A percentile compares a stretch with the other conserved stretches of the same genome.
These are phyloP conservation scores for Nothoprocta perdicaria DNA, from an alignment of 2,113 vertebrate species.

Conservation along the genomic window DNA sequence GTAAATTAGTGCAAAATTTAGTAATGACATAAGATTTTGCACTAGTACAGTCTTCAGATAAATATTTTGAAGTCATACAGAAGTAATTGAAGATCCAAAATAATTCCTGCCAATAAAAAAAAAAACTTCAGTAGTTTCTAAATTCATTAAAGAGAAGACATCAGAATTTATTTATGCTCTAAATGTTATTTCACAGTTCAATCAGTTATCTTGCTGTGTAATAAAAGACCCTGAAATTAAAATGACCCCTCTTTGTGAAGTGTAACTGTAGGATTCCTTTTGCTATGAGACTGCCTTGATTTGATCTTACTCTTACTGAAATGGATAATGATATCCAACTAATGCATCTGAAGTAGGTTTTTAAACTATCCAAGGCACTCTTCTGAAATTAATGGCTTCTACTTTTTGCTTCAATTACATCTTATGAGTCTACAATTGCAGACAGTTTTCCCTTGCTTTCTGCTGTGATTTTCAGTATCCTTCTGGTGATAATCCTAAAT, in stretches of 20 bases:
- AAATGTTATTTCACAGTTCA: conserved; percentile 74
- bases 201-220: conserved; percentile 70
- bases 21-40: neutral
- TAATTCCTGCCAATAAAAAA: neutral
- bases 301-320: conserved; percentile 67
- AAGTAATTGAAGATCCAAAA: neutral
- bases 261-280: conserved; percentile 64
- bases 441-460: neutral
- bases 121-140: conserved; percentile 57
- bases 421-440: conserved; percentile 21
- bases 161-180: conserved; percentile 68
- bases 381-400: conserved; percentile 69
- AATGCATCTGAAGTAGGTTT: conserved; percentile 68
- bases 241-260: conserved; percentile 69
- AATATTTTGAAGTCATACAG: conserved; percentile 11
- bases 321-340: conserved; percentile 60
- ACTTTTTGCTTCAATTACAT: conserved; percentile 50
- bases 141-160: conserved; percentile 46
- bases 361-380: conserved; percentile 39
- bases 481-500: conserved; percentile 3
- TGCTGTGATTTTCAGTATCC: conserved; percentile 23
- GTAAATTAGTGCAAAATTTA: neutral
- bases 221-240: conserved; percentile 76
- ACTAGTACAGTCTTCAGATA: neutral
- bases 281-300: conserved; percentile 43